Conservation (phyloP, 2,888 invertebrate genomes). For the Luperina testacea region DNA sequence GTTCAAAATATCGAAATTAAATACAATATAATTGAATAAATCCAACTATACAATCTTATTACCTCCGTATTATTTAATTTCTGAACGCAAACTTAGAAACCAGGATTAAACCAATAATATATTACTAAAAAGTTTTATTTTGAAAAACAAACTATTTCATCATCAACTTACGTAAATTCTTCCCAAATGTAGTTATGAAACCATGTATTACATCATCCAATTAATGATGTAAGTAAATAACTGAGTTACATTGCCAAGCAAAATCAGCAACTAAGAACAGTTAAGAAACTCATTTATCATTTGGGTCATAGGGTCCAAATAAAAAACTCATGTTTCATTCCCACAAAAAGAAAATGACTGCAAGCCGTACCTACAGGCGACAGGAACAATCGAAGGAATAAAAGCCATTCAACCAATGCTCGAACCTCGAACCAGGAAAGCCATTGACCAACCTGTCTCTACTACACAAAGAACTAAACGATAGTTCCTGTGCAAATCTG, state of each 20-base stretch:
- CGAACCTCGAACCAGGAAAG: neutral
- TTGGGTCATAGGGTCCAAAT: too few species aligned
- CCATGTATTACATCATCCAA: neutral
- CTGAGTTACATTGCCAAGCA: neutral
- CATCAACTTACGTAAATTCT: neutral
- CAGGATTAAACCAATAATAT: neutral
- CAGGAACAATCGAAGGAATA: neutral
- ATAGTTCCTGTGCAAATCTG: neutral
- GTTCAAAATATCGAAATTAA: too few species aligned
- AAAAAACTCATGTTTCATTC: too few species aligned
- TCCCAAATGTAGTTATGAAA: neutral
- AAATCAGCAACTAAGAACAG: neutral
- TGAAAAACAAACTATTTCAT: too few species aligned
- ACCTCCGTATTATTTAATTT: too few species aligned
- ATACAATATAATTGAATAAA: too few species aligned
- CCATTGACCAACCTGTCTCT: neutral
- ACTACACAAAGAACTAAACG: neutral
- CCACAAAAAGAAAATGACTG: neutral
- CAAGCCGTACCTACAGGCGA: neutral
- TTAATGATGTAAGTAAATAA: neutral
- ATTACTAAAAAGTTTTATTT: too few species aligned
- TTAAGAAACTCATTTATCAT: neutral
- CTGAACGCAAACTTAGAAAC: too few species aligned
- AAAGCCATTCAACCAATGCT: neutral
- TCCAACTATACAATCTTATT: too few species aligned